Evolutionary conservation across 2,888 invertebrate genomes (phyloP).

Genomic region (Acanthosepion lycidas): DNA sequence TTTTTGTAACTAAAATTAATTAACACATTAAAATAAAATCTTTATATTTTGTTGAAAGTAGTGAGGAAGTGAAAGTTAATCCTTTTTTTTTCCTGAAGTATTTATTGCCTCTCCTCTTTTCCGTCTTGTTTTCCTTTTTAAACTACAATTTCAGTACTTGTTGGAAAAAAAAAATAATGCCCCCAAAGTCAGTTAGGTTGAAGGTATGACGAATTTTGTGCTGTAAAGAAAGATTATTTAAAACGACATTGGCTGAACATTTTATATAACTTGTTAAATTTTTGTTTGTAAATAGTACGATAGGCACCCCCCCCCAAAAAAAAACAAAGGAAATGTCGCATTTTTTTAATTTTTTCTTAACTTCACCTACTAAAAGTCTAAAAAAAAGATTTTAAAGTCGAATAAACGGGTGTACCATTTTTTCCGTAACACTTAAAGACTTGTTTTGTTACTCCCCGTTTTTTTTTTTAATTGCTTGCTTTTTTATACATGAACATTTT

Average conservation of each 20-base stretch:
- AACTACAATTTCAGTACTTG: not conserved
- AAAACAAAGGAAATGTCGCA: not conserved
- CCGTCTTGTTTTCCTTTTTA: not conserved
- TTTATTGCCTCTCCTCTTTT: not conserved
- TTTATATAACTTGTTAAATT: not conserved
- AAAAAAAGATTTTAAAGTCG: not conserved
- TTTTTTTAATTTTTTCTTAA: not conserved
- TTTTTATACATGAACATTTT: not conserved
- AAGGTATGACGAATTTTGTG: not conserved
- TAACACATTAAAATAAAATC: not conserved
- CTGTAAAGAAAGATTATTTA: not conserved
- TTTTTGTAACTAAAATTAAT: not conserved
- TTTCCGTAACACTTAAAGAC: not conserved
- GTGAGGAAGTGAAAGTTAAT: constrained; percentile 14
- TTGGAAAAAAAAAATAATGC: not conserved
- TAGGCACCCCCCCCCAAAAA: not conserved
- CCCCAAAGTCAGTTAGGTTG: not conserved
- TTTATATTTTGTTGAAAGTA: not conserved
- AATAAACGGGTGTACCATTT: not conserved
- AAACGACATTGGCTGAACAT: not conserved
- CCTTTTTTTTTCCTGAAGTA: not conserved
- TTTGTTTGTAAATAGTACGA: constrained; percentile 33
- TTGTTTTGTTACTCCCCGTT: not conserved
- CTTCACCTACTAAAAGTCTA: not conserved
- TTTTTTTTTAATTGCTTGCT: not conserved